Base-by-base conservation (phyloP, 2,888 invertebrate species). In the Meiosimyza platycephala region DNA sequence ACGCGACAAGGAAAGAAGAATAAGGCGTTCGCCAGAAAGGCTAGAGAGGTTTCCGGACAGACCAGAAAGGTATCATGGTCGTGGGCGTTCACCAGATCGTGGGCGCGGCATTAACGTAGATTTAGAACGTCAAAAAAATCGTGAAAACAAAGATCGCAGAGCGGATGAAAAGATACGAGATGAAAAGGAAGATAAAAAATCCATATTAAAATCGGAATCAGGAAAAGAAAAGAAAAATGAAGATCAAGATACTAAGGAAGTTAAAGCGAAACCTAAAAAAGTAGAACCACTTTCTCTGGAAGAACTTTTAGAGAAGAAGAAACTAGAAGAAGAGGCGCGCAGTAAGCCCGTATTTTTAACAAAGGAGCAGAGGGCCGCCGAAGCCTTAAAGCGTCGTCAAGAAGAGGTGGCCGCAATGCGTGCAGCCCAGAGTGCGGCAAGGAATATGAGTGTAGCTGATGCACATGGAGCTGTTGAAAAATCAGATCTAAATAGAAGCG, bases 321-420 rank as follows among this genome's bases (percentile, higher is more conserved):
- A 99, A 84, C 96, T 96, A 0, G 98, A 98, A 84, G 97, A 98
- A 85, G 95, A 94, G 82, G 97, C 95, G 1, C 91, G 95, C 68
- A 95, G 97, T 80, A 99, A 98, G 89, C 99, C 99, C 0, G 96
- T 97, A 48, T 99, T 99, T 85, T 88, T 99, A 52, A 95, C 97
- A 0, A 99, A 98, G 89, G 98, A 98, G 85, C 96, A 99, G 85
- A 90, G 99, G 80, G 95, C 93, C 0, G 93, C 93, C 0, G 91
- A 97, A 81, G 99, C 99, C 0, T 82, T 99, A 16, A 93, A 95
- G 83, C 91, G 94, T 67, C 90, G 99, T 1, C 95, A 96, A 82
- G 94, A 96, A 84, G 94, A 97, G 88, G 94, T 97, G 0, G 95
- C 95, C 52, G 93, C 92, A 16, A 90, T 96, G 78, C 90, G 93